These are phyloP conservation scores for Manacus vitellinus DNA, from an alignment of 2,113 vertebrate genomes.

Conservation along the genomic window DNA sequence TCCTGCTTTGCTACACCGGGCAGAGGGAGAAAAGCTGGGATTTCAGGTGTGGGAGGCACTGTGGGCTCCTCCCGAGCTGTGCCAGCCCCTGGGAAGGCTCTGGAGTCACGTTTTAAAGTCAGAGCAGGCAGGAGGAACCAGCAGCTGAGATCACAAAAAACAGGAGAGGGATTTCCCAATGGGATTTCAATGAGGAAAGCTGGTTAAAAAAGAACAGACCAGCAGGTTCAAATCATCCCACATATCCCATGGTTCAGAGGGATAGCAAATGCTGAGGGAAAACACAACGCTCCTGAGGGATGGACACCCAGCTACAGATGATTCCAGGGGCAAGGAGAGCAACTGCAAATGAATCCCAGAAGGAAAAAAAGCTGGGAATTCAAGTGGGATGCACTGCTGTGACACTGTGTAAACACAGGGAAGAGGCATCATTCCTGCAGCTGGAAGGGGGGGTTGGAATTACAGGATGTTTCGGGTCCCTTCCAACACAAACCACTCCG, in stretches of 20 bases:
- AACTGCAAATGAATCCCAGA: neutral
- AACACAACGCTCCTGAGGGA: neutral
- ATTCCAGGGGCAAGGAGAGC: neutral
- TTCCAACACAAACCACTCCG: neutral
- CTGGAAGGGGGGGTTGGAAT: rapidly evolving
- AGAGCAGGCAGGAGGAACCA: neutral
- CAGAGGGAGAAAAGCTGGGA: neutral
- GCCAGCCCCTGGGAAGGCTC: neutral
- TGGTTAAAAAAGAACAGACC: neutral
- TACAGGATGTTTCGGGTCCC: neutral
- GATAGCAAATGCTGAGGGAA: neutral
- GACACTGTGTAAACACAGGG: neutral
- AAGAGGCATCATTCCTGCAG: neutral
- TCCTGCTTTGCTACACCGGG: neutral
- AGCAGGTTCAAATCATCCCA: neutral
- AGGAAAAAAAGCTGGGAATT: neutral
- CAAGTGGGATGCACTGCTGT: neutral
- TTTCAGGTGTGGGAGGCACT: rapidly evolving
- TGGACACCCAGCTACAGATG: too few relatives aligned
- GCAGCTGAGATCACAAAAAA: neutral
- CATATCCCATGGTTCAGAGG: rapidly evolving
- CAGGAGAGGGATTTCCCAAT: neutral
- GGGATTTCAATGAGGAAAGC: neutral
- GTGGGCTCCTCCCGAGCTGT: neutral
- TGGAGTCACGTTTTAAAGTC: neutral